Base-by-base conservation (phyloP, 2,113 vertebrate genomes). In the Poecile atricapillus region DNA sequence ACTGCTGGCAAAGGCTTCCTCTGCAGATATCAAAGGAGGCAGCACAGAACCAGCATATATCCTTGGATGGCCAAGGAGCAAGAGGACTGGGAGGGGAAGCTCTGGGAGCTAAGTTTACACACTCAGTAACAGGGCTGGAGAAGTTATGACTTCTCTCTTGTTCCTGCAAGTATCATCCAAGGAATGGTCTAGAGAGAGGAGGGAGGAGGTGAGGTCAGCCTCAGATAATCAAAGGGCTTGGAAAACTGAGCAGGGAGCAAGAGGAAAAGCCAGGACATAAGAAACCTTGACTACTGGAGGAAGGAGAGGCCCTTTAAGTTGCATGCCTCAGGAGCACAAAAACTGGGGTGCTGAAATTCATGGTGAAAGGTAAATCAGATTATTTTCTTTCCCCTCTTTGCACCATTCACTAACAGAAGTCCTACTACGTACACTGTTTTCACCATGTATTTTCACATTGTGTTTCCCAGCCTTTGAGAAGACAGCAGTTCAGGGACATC, bases 1-100 rank as follows among this genome's bases (percentile, higher is more conserved):
- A 69, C 83, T 68, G 71, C 79, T 78, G 90, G 76, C 37, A 83
- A 94, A 95, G 69, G 89, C 86, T 89, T 94, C 33, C 80, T 84
- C 67, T 80, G 84, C 46, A 89, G 75, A 88, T 96, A 96, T 94
- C 88, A 95, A 94, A 97, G 88, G 76, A 90, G 43, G 49, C 79
- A 87, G 90, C 79, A 87, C 49, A 92, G 83, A 55, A 94, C 33
- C 10, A 1, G 43, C 52, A 18, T 9, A 12, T 31, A 59, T 76
- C 53, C 49, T 39, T 49, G 43, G 12, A 73, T 10, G 41, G 59
- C 77, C 87, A 79, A 84, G 49, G 71, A 83, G 55, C 47, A 56
- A 65, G 83, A 60, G 25, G 41, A n/a, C 27, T 67, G 64, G n/a
- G 75, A 91, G 28, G 55, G 65, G 64, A 83, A 83, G 35, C 77